Evolutionary conservation across 2,797 vertebrate genomes (phyloP), one percentile per base, ranked within the genome.

Genomic region (Darevskia mixta): DNA sequence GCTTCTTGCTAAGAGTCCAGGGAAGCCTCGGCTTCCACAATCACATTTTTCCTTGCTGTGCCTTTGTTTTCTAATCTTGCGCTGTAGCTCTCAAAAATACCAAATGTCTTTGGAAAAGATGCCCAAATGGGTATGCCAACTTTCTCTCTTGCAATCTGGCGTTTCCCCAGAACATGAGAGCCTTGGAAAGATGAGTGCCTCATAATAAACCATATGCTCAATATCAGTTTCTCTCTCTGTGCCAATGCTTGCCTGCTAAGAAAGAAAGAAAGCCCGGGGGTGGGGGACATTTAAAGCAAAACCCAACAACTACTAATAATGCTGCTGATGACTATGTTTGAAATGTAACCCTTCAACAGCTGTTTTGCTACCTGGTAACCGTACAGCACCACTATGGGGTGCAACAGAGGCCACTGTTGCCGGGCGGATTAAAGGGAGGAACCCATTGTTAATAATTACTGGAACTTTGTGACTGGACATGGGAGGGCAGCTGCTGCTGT

Each of bases 131-230:
- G 66, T 90, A 90, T 83, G 90, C 89, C 95, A 95, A 71, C 29
- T 1, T 0, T 55, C 61, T 67, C 45, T 71, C 79, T 8, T n/a
- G 35, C 79, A 61, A 58, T 86, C 75, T 23, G 55, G 91, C 89
- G 18, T 86, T 79, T 89, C 55, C 73, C 10, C 3, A 85, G 79
- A 67, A 77, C 2, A 0, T 45, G 43, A 79, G 77, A 82, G 0
- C 77, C 79, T 82, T 8, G 5, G 87, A 92, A 91, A 95, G 92
- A 89, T 89, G 85, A 88, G 77, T 91, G 89, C 90, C 85, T 58
- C 45, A 25, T 89, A 89, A 10, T 41, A 83, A 95, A 93, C 94
- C 93, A 91, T 93, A 94, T 94, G 95, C 67, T 93, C 91, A 90
- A 13, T 58, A 88, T 86, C 89, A 88, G 93, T 89, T 93, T 90